These are phyloP conservation scores for Trichogramma dendrolimi DNA, from an alignment of 2,888 invertebrate species.

Conservation along the genomic window DNA sequence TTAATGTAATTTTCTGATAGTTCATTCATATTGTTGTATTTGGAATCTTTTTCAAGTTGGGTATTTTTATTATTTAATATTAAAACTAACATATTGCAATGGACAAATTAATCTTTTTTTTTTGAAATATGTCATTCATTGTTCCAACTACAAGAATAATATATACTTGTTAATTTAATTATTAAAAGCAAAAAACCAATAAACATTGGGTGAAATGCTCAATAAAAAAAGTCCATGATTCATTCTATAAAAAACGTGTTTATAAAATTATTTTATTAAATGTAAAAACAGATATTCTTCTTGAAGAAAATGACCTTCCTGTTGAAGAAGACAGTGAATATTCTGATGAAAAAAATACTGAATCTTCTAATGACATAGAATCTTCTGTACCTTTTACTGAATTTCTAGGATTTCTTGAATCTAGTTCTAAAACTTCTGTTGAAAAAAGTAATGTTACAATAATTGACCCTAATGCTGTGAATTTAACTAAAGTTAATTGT, in stretches of 20 bases:
- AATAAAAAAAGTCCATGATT: background rate
- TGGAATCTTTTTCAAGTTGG: too few relatives aligned
- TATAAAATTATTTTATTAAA: background rate
- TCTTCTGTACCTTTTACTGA: slow-evolving; percentile 1
- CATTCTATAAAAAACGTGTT: background rate
- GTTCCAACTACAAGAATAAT: too few relatives aligned
- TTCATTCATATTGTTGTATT: too few relatives aligned
- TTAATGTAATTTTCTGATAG: too few relatives aligned
- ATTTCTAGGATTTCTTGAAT: slow-evolving; percentile 1
- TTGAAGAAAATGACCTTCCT: background rate
- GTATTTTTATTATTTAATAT: too few relatives aligned
- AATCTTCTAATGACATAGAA: background rate
- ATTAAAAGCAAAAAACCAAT: too few relatives aligned
- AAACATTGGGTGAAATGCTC: too few relatives aligned
- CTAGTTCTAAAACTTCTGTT: background rate
- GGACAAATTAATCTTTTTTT: too few relatives aligned
- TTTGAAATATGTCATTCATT: too few relatives aligned
- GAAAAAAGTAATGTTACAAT: slow-evolving; percentile 26
- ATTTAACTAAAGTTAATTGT: slow-evolving; percentile 42
- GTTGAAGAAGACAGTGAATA: background rate
- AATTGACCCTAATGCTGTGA: slow-evolving; percentile 24
- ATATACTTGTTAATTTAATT: too few relatives aligned
- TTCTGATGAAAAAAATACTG: background rate
- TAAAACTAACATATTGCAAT: too few relatives aligned
- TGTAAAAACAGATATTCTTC: background rate